A percentile compares a stretch with the other conserved stretches of the same genome.
Conservation (phyloP, 2,797 vertebrate genomes). For the Leptoclinus maculatus region DNA sequence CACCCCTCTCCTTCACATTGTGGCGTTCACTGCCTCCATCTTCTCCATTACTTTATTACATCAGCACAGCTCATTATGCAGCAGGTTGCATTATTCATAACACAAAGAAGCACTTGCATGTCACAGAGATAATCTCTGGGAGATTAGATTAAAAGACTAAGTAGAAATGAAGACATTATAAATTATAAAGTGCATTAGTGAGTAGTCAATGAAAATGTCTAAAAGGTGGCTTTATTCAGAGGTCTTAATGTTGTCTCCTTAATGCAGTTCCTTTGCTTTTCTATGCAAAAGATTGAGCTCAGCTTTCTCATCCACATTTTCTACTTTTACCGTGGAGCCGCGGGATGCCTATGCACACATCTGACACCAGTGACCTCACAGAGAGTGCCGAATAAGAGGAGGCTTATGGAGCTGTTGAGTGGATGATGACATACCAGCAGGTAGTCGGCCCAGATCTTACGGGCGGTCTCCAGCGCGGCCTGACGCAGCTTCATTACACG, state of each 20-base stretch:
- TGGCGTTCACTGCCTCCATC: background rate
- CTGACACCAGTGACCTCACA: conserved; percentile 7
- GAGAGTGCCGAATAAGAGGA: background rate
- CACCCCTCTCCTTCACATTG: background rate
- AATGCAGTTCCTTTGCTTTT: background rate
- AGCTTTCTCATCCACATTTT: background rate
- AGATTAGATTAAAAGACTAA: background rate
- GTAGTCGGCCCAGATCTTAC: conserved; percentile 92
- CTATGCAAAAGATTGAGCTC: background rate
- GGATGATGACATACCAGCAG: conserved; percentile 84
- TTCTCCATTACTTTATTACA: background rate
- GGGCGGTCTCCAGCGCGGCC: conserved; percentile 88
- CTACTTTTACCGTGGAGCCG: background rate
- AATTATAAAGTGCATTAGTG: background rate
- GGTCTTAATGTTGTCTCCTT: background rate
- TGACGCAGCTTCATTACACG: conserved; percentile 92
- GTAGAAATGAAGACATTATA: background rate
- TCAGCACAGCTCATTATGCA: background rate
- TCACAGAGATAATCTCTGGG: background rate
- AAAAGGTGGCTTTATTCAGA: background rate
- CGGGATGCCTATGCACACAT: background rate
- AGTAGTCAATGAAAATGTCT: background rate
- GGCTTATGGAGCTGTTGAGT: background rate
- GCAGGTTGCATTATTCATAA: too few species aligned
- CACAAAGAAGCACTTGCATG: background rate